phyloP scores from a whole-genome alignment of 2,113 vertebrate species.

The Dasypus novemcinctus region DNA sequence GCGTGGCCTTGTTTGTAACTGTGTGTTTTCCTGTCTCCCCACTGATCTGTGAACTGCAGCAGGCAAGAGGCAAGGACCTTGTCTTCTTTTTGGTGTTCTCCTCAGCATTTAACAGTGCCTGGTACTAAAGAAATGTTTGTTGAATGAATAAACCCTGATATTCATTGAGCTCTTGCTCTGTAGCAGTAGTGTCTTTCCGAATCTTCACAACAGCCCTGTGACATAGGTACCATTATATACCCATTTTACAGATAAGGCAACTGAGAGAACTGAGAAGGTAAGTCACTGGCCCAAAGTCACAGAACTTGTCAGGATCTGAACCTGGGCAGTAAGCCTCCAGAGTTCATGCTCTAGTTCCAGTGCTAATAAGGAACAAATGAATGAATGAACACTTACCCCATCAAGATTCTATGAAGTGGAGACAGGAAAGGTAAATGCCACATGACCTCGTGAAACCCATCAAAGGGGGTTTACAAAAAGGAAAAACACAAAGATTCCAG shows the following conservation, averaged over 20 bases:
- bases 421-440: constrained; percentile 6
- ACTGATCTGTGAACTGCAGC: neutral
- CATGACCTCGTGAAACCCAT: constrained; percentile 26
- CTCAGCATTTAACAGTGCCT: neutral
- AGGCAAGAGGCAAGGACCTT: neutral
- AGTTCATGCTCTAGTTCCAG: neutral
- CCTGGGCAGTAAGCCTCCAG: neutral
- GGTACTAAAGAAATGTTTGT: neutral
- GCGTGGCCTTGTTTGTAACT: neutral
- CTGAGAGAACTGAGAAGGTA: neutral
- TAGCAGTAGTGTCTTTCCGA: neutral
- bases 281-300: neutral
- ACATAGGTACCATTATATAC: neutral
- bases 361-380: neutral
- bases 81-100: neutral
- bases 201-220: neutral
- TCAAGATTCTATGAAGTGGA: neutral
- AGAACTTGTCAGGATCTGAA: neutral
- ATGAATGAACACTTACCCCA: neutral
- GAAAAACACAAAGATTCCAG: constrained; percentile 49
- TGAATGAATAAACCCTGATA: neutral
- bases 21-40: neutral
- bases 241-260: neutral
- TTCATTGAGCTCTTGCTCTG: neutral
- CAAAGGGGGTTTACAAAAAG: constrained; percentile 24